Evolutionary conservation across 2,113 vertebrate genomes (phyloP).

Genomic region (Sturnira hondurensis): DNA sequence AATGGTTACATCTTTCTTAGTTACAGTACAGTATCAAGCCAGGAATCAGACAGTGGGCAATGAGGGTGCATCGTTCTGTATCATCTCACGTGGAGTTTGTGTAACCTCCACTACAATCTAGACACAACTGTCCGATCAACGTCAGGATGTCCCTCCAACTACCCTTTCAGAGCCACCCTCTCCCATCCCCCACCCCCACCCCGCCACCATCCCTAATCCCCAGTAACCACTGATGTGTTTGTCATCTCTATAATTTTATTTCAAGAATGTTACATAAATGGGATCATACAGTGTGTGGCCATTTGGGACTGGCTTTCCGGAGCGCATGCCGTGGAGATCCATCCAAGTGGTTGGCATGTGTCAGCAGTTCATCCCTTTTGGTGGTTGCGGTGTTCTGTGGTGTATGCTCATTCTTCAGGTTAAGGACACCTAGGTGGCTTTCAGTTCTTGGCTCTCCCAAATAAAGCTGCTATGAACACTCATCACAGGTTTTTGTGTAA

Average conservation of each 20-base stretch:
- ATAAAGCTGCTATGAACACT: conserved; percentile 65
- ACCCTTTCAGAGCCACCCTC: background rate
- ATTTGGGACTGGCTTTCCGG: background rate
- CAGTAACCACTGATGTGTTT: background rate
- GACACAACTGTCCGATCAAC: background rate
- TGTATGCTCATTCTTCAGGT: background rate
- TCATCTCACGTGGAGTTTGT: background rate
- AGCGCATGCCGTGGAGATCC: background rate
- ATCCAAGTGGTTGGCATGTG: background rate
- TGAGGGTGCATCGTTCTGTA: background rate
- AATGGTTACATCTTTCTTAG: background rate
- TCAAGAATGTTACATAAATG: background rate
- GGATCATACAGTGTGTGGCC: background rate
- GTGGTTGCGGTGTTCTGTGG: background rate
- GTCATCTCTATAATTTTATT: background rate
- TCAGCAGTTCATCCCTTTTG: background rate
- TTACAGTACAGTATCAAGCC: background rate
- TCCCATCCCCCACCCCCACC: rapidly evolving
- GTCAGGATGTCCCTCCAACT: background rate
- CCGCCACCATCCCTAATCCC: background rate
- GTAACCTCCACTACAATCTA: background rate
- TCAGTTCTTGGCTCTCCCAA: conserved; percentile 4
- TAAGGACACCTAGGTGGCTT: background rate
- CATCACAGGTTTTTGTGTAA: background rate
- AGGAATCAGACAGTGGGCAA: background rate